phyloP scores from a whole-genome alignment of 2,797 vertebrate species.

The Carduelis carduelis region DNA sequence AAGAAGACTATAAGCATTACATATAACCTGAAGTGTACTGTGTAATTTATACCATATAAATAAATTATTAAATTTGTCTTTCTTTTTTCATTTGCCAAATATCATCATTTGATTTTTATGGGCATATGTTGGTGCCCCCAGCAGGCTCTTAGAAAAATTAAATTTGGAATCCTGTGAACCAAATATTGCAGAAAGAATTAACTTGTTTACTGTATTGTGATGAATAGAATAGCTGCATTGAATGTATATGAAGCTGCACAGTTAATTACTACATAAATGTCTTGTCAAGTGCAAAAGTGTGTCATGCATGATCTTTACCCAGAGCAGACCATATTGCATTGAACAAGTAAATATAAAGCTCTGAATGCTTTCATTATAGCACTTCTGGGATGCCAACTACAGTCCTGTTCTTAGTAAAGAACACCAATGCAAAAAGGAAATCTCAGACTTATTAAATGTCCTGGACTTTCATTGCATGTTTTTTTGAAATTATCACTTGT shows the following conservation, averaged over 20 bases:
- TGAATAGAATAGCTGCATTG: not conserved
- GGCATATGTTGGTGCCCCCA: conserved; percentile 39
- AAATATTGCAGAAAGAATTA: not conserved
- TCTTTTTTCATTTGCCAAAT: not conserved
- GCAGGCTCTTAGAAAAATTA: conserved; percentile 35
- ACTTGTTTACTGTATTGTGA: not conserved
- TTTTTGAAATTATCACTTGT: not conserved
- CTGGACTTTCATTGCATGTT: not conserved
- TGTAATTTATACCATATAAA: not conserved
- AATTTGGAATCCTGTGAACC: not conserved
- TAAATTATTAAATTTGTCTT: not conserved
- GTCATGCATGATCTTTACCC: not conserved
- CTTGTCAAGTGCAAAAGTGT: not conserved
- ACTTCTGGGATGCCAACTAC: not conserved
- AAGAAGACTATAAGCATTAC: not conserved
- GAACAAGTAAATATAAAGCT: not conserved
- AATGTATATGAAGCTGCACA: not conserved
- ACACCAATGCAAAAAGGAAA: not conserved
- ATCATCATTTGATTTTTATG: not conserved
- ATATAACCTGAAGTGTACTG: not conserved
- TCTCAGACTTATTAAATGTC: not conserved
- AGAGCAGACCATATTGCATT: not conserved
- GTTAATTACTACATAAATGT: not conserved
- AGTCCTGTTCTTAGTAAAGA: not conserved
- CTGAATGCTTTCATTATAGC: not conserved